Base-by-base conservation (phyloP, 2,797 vertebrate genomes). In the Craterocephalus amniculus region DNA sequence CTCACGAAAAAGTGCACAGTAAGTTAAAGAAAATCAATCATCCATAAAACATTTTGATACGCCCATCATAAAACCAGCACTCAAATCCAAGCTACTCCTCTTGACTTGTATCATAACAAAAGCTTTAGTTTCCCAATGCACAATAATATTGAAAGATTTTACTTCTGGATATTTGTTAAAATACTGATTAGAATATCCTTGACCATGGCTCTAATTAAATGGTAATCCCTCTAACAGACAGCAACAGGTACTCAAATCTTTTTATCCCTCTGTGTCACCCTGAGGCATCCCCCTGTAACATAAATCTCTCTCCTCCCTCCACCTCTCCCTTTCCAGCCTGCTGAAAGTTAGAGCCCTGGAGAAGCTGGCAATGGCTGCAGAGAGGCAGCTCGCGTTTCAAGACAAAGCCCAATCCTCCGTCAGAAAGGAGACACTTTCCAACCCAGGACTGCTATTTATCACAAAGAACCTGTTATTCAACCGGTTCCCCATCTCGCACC, bases 351-450 rank as follows among this genome's bases (percentile, higher is more conserved):
- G 75, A 81, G 83, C 74, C 83, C 67, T 83, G 77, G 81, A 92
- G 90, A 90, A 83, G 85, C 78, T 88, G 81, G 85, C 87, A 78
- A 74, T 70, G 83, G 83, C 86, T 69, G 79, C 67, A 79, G 79
- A 60, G 67, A 71, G 72, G 74, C 66, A 22, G 79, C 87, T 93
- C 91, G 63, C 72, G 58, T 94, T 91, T 89, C 91, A 87, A 81
- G 85, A 91, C 88, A 93, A 92, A 91, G 88, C 80, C 77, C 55
- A 75, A 83, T 89, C 87, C 88, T 76, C 79, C 87, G 80, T 89
- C 78, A 85, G 87, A 90, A 92, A 93, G 74, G 83, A 88, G 89
- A 90, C 86, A 87, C 89, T 91, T 79, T 89, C 86, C 79, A 89
- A 83, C 68, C 75, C 40, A 18, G 85, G 61, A 77, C 84, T 76